Conservation (phyloP, 2,888 invertebrate species). For the Noctua fimbriata region DNA sequence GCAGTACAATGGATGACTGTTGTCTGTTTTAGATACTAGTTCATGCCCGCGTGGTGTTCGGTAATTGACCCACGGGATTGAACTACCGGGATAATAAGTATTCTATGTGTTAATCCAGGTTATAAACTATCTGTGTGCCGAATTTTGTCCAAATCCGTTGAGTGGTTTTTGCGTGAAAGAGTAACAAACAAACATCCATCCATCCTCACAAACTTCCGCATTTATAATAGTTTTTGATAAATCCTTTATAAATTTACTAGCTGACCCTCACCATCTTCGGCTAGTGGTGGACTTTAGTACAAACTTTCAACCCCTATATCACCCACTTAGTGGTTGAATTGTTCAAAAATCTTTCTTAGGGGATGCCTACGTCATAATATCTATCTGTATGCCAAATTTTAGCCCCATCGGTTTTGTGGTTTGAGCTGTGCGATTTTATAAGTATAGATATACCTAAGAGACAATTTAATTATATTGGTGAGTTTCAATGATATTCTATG, state of each 20-base stretch:
- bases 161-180: neutral
- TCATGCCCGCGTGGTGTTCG: neutral
- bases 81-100: neutral
- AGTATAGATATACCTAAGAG: neutral
- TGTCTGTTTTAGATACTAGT: conserved; percentile 25
- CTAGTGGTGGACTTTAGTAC: neutral
- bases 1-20: neutral
- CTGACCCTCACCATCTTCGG: neutral
- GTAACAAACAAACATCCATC: neutral
- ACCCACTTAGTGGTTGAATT: neutral
- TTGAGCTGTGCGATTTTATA: neutral
- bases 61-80: neutral
- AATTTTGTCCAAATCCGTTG: neutral
- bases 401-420: neutral
- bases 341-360: neutral
- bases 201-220: neutral
- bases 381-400: neutral
- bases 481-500: neutral
- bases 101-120: neutral
- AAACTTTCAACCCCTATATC: neutral
- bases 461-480: neutral
- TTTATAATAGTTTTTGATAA: too few species aligned
- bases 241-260: too few species aligned
- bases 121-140: neutral
- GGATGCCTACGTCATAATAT: neutral